Percentiles rank a stretch among this genome's conserved stretches.
Conservation (phyloP, 2,113 vertebrate species). For the Heterocephalus glaber region DNA sequence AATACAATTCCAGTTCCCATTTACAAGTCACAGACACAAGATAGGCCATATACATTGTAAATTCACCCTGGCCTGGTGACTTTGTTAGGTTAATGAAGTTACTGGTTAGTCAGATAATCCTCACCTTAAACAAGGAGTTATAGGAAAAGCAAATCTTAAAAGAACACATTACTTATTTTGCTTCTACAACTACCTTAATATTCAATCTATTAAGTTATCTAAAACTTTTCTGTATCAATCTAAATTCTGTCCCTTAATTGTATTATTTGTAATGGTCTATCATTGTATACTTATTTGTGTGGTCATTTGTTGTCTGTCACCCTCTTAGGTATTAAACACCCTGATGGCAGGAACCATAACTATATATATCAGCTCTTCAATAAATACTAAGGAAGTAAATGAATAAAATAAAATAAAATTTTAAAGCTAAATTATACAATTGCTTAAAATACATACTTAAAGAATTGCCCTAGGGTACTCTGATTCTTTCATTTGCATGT, state of each 20-base stretch:
- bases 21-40: too few relatives aligned
- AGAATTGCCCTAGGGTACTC: constrained; percentile 13
- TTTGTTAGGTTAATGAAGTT: too few relatives aligned
- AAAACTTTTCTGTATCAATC: too few relatives aligned
- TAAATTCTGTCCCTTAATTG: not conserved
- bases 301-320: not conserved
- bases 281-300: not conserved
- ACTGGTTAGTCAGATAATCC: too few relatives aligned
- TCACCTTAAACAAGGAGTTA: too few relatives aligned
- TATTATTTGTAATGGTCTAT: not conserved
- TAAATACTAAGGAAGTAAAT: constrained; percentile 6
- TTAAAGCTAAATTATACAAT: constrained; percentile 20
- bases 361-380: not conserved
- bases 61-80: too few relatives aligned
- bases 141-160: too few relatives aligned
- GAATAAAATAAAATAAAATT: constrained; percentile 44
- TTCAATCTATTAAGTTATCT: too few relatives aligned
- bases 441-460: constrained; percentile 45
- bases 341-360: not conserved
- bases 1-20: too few relatives aligned
- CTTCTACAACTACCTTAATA: too few relatives aligned
- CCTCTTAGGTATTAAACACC: not conserved
- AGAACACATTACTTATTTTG: too few relatives aligned
- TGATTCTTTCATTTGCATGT: not conserved
- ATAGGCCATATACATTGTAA: too few relatives aligned